Base-by-base conservation (phyloP, 2,113 vertebrate genomes). In the Malaclemys terrapin region DNA sequence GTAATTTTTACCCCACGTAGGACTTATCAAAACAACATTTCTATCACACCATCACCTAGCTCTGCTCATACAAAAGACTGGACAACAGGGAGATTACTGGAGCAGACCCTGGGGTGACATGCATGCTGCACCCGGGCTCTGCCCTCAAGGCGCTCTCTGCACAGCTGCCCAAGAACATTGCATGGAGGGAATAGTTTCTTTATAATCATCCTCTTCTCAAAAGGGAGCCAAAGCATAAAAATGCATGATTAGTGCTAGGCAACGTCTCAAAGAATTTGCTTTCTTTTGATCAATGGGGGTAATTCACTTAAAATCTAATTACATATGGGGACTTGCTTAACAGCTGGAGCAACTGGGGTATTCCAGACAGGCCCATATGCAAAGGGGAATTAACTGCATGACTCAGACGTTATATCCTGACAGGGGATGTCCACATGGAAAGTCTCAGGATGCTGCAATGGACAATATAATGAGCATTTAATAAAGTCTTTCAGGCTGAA, bases 1-100 rank as follows among this genome's bases (percentile, higher is more conserved):
- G 24, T 84, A 94, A 88, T 75, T 95, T 95, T 83, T 82, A 85
- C 88, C 91, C 82, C 84, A 95, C 69, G 80, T 47, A 2, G 19
- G 89, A 89, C 65, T 65, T 35, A 57, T 83, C 78, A 91, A 84
- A 95, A 93, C 45, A 94, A 84, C 13, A 16, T 82, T 89, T 78
- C 91, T 93, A 79, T 91, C 27, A 42, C 89, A 91, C 85, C 94
- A 72, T 20, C 17, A 88, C 31, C 31, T 75, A 65, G 62, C 27
- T 65, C 22, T 31, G 72, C 49, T 86, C 12, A 16, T 12, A 78
- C 94, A 2, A 82, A 88, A 95, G 91, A 86, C 83, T 86, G 52
- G 29, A 35, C n/a, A 91, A 89, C 3, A 80, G 85, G 14, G 29
- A 69, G 79, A 29, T 69, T 92, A 54, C 8, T 82, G 80, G 49